Base-by-base conservation (phyloP, 2,113 vertebrate species). In the Promerops cafer region DNA sequence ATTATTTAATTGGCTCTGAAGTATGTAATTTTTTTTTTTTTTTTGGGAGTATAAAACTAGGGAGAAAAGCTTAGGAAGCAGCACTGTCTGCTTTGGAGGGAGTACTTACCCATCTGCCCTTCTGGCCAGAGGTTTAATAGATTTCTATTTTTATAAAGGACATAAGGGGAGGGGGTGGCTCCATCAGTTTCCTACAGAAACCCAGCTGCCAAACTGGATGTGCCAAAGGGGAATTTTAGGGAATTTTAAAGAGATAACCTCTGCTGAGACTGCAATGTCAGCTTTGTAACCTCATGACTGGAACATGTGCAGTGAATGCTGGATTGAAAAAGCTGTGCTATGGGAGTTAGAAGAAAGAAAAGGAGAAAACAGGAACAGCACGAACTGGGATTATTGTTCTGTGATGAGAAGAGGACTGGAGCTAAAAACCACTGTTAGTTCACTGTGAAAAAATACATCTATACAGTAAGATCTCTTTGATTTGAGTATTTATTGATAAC, bases 161-260 rank as follows among this genome's bases (percentile, higher is more conserved):
- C 90, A 91, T 64, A 89, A 89, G 94, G 90, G 94, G 87, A 81
- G 93, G 96, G 87, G 94, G 78, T 74, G 83, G 89, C 81, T 96
- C 81, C 95, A 87, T 96, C 96, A 95, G 94, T 96, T 96, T 97
- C 91, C 95, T 95, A 88, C 63, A 91, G 53, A 96, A 97, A 94
- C 95, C 79, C 96, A 97, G 97, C 97, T 98, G 97, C 97, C 97
- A 97, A 97, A 95, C 76, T 91, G 92, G 96, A 97, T 96, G 97
- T 90, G 97, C 97, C 98, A 97, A 97, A 95, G 95, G 96, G 97
- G 97, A 95, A 97, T 97, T 97, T 98, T 97, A 96, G 97, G 92
- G 96, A 96, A 97, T 97, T 97, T 98, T 97, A 96, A 97, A 98
- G 95, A 94, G 97, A 97, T 97, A 97, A 98, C 97, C 98, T 98